Conservation (phyloP, 2,113 vertebrate species). For the Sardina pilchardus region DNA sequence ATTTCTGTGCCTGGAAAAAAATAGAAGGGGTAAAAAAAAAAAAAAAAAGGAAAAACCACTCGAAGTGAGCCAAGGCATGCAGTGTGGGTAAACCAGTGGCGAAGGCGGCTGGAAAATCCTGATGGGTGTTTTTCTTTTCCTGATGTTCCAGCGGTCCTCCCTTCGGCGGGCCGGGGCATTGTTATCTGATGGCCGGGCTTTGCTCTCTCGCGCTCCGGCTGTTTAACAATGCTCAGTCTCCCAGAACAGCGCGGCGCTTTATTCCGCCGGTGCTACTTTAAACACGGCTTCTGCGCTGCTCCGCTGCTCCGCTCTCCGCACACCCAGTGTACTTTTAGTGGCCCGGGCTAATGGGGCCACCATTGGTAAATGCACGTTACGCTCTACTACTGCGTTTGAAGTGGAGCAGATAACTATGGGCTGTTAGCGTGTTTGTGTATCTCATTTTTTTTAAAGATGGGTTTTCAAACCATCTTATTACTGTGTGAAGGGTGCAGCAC, state of each 20-base stretch:
- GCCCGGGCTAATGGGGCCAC: neutral
- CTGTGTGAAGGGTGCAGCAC: neutral
- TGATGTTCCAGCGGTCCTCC: neutral
- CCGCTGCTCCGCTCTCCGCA: neutral
- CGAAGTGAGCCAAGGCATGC: neutral
- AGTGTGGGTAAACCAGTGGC: neutral
- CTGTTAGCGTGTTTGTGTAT: neutral
- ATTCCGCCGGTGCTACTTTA: slow-evolving; percentile 23
- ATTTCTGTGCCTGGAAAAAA: neutral
- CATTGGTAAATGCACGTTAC: neutral
- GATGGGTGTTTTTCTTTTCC: slow-evolving; percentile 8
- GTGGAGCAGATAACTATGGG: slow-evolving; percentile 4
- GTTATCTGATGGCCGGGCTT: slow-evolving; percentile 40
- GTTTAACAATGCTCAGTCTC: slow-evolving; percentile 47
- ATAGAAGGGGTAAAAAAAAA: neutral
- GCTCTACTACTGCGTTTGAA: neutral
- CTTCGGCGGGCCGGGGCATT: neutral
- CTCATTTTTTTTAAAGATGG: neutral
- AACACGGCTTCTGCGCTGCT: neutral
- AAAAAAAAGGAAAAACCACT: neutral
- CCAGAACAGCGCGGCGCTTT: slow-evolving; percentile 41
- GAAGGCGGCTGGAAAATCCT: slow-evolving; percentile 16
- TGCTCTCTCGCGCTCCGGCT: slow-evolving; percentile 17
- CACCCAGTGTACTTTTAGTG: neutral
- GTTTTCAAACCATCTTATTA: slow-evolving; percentile 2